A percentile compares a stretch with the other conserved stretches of the same genome.
Evolutionary conservation across 1,140 invertebrate genomes (phyloP).

Genomic region (Parapsyche elsis): DNA sequence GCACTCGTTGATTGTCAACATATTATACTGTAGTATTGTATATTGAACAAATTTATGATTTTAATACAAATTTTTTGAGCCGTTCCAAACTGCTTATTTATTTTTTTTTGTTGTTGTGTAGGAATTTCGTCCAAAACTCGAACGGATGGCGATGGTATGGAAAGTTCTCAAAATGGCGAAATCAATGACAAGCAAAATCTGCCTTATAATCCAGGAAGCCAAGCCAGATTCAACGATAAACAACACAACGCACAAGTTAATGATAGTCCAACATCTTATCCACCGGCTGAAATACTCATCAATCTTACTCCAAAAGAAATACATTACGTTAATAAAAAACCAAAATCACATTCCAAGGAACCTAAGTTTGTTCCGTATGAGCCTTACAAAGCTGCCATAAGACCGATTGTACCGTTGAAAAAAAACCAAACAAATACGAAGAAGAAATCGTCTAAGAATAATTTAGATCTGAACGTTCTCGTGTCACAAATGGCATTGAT

Average conservation of each 20-base stretch:
- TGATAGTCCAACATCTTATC: background rate
- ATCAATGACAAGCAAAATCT: background rate
- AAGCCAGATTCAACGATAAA: background rate
- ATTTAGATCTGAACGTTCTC: slow-evolving; percentile 76
- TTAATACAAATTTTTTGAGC: too few relatives aligned
- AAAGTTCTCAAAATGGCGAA: slow-evolving; percentile 57
- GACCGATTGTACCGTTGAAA: slow-evolving; percentile 74
- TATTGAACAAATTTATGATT: too few relatives aligned
- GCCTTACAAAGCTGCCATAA: slow-evolving; percentile 87
- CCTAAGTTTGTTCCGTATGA: slow-evolving; percentile 91
- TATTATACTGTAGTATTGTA: too few relatives aligned
- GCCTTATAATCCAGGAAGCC: background rate
- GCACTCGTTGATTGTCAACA: too few relatives aligned
- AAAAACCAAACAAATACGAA: slow-evolving; percentile 60
- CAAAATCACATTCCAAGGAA: slow-evolving; percentile 68
- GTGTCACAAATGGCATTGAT: slow-evolving; percentile 76
- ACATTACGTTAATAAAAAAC: slow-evolving; percentile 48
- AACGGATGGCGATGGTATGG: slow-evolving; percentile 72
- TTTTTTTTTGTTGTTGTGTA: slow-evolving; percentile 28
- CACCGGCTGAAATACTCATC: slow-evolving; percentile 38
- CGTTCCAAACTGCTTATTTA: too few relatives aligned
- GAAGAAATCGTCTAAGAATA: slow-evolving; percentile 69
- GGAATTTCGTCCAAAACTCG: slow-evolving; percentile 55
- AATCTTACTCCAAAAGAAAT: slow-evolving; percentile 54
- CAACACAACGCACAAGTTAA: background rate